phyloP scores from a whole-genome alignment of 1,140 invertebrate species.

The Megalopta genalis region DNA sequence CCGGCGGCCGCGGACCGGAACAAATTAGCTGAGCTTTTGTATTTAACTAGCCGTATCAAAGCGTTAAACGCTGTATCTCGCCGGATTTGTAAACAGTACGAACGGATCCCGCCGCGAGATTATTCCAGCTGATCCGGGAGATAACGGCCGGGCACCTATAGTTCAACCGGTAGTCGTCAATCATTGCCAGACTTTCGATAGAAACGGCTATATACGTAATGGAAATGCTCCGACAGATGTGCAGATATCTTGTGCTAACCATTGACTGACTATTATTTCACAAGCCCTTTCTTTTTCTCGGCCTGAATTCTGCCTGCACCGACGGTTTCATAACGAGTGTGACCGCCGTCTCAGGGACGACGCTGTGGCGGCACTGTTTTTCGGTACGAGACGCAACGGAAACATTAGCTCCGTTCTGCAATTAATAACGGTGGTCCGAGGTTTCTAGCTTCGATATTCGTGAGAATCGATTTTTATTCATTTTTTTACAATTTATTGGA shows the following conservation, averaged over 20 bases:
- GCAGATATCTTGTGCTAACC: conserved; percentile 39
- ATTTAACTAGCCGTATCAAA: conserved; percentile 51
- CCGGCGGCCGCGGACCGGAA: conserved; percentile 39
- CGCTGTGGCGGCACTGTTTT: too few relatives aligned
- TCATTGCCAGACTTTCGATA: conserved; percentile 53
- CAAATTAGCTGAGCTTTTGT: conserved; percentile 53
- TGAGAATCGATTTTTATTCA: too few relatives aligned
- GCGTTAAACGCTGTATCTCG: conserved; percentile 44
- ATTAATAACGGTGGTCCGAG: too few relatives aligned
- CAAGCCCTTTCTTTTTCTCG: conserved; percentile 24
- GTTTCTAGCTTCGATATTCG: too few relatives aligned
- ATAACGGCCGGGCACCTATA: conserved; percentile 32
- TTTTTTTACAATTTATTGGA: too few relatives aligned
- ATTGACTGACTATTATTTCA: conserved; percentile 45
- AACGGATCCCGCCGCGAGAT: conserved; percentile 37
- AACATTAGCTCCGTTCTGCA: too few relatives aligned
- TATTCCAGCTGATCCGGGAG: conserved; percentile 28
- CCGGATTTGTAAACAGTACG: conserved; percentile 45
- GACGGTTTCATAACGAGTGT: background rate
- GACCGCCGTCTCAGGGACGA: background rate
- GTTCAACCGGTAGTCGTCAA: conserved; percentile 53
- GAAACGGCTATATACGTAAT: conserved; percentile 25
- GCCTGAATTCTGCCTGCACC: too few relatives aligned
- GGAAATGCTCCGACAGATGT: conserved; percentile 28
- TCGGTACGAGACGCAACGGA: too few relatives aligned